phyloP scores from a whole-genome alignment of 2,113 vertebrate species.

The Sterrhoptilus dennistouni region DNA sequence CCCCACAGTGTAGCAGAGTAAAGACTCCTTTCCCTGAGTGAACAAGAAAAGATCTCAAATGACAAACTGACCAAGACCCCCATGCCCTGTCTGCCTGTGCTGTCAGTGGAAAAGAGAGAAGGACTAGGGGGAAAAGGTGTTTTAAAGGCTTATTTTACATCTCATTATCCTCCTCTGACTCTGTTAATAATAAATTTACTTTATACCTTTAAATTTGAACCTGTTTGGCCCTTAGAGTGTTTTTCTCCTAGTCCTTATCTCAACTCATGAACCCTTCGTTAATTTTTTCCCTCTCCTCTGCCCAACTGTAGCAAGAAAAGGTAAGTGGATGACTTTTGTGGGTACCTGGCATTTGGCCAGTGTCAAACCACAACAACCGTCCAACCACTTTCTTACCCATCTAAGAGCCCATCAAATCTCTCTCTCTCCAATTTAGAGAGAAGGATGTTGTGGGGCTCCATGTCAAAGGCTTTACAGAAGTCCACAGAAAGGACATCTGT shows the following conservation, averaged over 20 bases:
- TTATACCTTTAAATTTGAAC: neutral
- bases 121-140: neutral
- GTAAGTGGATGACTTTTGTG: neutral
- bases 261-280: neutral
- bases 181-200: neutral
- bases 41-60: neutral
- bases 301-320: neutral
- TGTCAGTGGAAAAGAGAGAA: neutral
- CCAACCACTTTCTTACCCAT: neutral
- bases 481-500: neutral
- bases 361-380: neutral
- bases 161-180: neutral
- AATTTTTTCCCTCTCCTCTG: neutral
- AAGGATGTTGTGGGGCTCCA: neutral
- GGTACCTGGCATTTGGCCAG: neutral
- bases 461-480: neutral
- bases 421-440: no score
- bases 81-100: neutral
- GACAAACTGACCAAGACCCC: neutral
- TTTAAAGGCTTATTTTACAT: neutral
- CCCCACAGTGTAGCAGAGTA: neutral
- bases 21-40: neutral
- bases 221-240: neutral
- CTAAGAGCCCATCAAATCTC: neutral
- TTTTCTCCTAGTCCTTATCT: neutral